Base-by-base conservation (phyloP, 92 coral and sea anemone genomes). In the Actinostola sp. region DNA sequence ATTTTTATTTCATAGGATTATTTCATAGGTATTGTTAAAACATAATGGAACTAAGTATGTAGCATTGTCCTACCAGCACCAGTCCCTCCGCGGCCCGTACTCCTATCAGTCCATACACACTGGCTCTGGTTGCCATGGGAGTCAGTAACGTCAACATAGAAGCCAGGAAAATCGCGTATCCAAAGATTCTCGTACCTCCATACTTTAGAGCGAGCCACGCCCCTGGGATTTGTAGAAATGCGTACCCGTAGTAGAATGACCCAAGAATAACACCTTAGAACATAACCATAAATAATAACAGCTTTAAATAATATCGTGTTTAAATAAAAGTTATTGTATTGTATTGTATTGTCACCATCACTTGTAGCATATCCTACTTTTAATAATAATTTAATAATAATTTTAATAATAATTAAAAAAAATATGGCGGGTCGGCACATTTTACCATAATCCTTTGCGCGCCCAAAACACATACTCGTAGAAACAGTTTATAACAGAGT, bases 161-260 rank as follows among this genome's bases (percentile, higher is more conserved):
- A 26, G 98, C 92, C 27, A 84, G 17, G 69, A 93, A 86, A 38
- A 93, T 85, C 20, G 96, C 89, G 46, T 83, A 86, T 14, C 98
- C 96, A 84, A 93, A 90, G 61, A 93, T 81, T 48, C 96, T 80
- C 7, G 96, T 93, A 0, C 91, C 98, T 0, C 98, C 98, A 21
- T 76, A 68, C 52, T 70, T 84, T 50, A 87, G 73, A 2, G 98
- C 96, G 39, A 93, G 76, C 79, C 89, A 87, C 25, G 93, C 98
- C 3, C 96, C 96, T 6, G 98, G 98, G 14, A 93, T 50, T 63
- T 93, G 98, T 3, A 86, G 82, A 34, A 86, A 74, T 17, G 90
- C 92, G 38, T 93, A 93, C 0, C 98, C 98, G 55, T 90, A 93
- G 54, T 90, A 93, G 85, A 93, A 90, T 5, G 98, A 90, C 14